Base-by-base conservation (phyloP, 2,888 invertebrate genomes). In the Drosophila quasianomalipes region DNA sequence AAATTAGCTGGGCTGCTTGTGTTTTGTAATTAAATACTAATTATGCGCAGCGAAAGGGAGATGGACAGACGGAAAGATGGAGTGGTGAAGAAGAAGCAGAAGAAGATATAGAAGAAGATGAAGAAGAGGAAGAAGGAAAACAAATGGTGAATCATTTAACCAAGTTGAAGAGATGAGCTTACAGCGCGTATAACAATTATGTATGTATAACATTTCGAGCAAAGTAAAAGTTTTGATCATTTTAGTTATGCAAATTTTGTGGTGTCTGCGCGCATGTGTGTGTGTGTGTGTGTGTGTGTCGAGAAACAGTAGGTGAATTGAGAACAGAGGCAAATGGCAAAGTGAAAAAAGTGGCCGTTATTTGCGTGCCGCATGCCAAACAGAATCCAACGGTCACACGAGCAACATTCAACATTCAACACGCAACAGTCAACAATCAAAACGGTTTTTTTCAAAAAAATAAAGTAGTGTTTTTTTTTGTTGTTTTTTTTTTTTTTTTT, bases 211-310 rank as follows among this genome's bases (percentile, higher is more conserved):
- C 61, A 82, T 58, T 37, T 65, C 31, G 31, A 22, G 19, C 70
- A 71, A 80, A 82, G 80, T 79, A 83, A 80, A 80, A 83, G 80
- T 80, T 64, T 66, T 33, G 58, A 35, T 14, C 16, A 44, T 60
- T 60, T 70, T 9, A 63, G 37, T 67, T 83, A 83, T 81, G 81
- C 82, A 61, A 82, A 81, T 81, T 68, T 55, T 51, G 53, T 47
- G 33, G 60, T 49, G n/a, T 37, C 16, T 37, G 7, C 44, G 57
- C 39, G 61, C 26, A 19, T 52, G 63, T 41, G 52, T 52, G 28
- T 54, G 54, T 31, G 22, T 58, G 62, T 26, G 57, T 47, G 44
- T 58, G 61, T 44, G 37, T 41, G 57, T 44, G 39, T 44, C 35
- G 26, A 35, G 28, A 41, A 58, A 47, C 37, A 41, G 39, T 19